phyloP scores from a whole-genome alignment of 2,113 vertebrate genomes.

The Morphnarchus princeps region DNA sequence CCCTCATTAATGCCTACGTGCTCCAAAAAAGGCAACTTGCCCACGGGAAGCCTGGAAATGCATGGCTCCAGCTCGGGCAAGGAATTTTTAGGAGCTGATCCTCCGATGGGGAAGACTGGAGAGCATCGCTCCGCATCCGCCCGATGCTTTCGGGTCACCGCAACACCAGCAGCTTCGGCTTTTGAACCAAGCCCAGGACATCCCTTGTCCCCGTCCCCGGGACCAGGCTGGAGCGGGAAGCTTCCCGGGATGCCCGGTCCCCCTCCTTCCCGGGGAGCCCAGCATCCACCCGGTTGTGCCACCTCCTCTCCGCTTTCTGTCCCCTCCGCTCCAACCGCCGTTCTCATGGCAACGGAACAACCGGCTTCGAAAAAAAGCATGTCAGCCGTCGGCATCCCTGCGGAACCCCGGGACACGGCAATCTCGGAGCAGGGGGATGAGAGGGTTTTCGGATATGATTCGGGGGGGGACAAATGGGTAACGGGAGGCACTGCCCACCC shows the following conservation, averaged over 20 bases:
- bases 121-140: not conserved
- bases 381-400: not conserved
- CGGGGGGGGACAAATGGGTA: accelerated
- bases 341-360: not conserved
- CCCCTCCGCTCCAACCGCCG: not conserved
- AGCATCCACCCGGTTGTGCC: not conserved
- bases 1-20: accelerated
- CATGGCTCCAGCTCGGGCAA: accelerated
- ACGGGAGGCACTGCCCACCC: not conserved
- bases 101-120: accelerated
- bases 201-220: accelerated
- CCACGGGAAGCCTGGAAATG: accelerated
- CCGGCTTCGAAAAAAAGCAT: no score
- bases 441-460: not conserved
- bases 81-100: not conserved
- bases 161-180: no score
- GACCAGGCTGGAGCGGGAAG: not conserved
- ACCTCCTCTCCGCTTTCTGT: not conserved
- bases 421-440: no score
- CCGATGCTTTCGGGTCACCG: accelerated
- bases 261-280: not conserved
- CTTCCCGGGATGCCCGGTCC: no score
- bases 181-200: no score
- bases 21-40: not conserved
- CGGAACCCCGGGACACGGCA: not conserved